Base-by-base conservation (phyloP, 64 coral and sea anemone species). In the Montipora sp. region DNA sequence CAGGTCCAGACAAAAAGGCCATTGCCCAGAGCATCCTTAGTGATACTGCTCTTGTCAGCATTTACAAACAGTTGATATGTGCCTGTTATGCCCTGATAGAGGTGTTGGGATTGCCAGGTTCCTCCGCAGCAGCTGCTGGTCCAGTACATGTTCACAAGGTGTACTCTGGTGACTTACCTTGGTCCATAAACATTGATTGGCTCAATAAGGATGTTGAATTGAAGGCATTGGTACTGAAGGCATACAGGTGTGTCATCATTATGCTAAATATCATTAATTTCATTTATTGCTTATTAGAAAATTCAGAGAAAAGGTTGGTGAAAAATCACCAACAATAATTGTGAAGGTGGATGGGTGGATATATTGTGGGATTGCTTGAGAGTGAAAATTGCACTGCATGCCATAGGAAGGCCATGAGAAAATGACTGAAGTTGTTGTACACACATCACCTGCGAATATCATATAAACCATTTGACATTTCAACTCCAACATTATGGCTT, bases 171-270 rank as follows among this genome's bases (percentile, higher is more conserved):
- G 75, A 96, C 5, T 89, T 99, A 2, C 98, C 98, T 5, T 99
- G 98, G 98, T 99, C 98, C 75, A 73, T 94, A 6, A 81, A 99
- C 75, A 73, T 89, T 49, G 98, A 99, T 9, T 96, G 95, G 92
- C 74, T 99, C 1, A 69, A 83, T 20, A 88, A 92, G 20, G 89
- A 99, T 58, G 4, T 46, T 0, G 87, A 91, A 60, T 75, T 99
- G 0, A 96, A 96, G 58, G 51, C 78, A 10, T 74, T 99, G 6
- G 92, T 99, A 36, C 48, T 99, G 16, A 96, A 94, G 55, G 98
- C 98, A 53, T 99, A 99, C 89, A 99, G 98, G 98, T 99, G 80
- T 48, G 8, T 15, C 14, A 23, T 71, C 8, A 23, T 21, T 7
- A 21, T 15, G 14, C 19, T 4, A 71, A 20, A 71, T 71, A 22